Conservation (phyloP, 1,140 invertebrate genomes). For the Neodiprion lecontei region DNA sequence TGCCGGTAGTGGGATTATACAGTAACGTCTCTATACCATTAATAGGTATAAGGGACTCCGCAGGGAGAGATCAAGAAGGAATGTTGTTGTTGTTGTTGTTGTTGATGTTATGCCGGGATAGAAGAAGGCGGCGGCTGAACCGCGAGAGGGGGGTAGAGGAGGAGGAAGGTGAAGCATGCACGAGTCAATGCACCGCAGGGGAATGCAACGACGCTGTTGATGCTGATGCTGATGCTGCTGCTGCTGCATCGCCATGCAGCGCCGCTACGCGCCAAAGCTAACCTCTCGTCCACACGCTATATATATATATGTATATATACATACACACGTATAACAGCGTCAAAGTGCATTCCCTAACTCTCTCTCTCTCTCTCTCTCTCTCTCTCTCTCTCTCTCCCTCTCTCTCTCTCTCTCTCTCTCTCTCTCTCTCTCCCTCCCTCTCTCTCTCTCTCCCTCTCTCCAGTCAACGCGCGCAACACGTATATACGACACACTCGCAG, state of each 20-base stretch:
- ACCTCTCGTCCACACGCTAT: slow-evolving; percentile 35
- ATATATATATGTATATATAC: slow-evolving; percentile 30
- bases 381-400: no score
- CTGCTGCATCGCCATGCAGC: slow-evolving; percentile 25
- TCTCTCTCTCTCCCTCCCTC: no score
- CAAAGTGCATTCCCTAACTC: slow-evolving; percentile 47
- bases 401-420: no score
- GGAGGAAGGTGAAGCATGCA: slow-evolving; percentile 36
- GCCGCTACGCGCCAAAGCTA: not conserved
- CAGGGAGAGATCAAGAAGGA: slow-evolving; percentile 43
- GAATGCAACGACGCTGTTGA: slow-evolving; percentile 48
- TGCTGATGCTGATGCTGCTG: not conserved
- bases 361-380: no score
- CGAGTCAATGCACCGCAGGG: slow-evolving; percentile 57
- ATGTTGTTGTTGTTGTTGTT: slow-evolving; percentile 61
- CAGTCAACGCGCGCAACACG: no score
- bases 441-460: no score
- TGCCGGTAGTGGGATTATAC: no score
- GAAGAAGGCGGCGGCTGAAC: slow-evolving; percentile 10
- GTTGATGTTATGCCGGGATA: slow-evolving; percentile 56
- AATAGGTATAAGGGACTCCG: slow-evolving; percentile 36
- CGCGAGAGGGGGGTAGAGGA: not conserved
- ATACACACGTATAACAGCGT: slow-evolving; percentile 32
- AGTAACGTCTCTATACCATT: slow-evolving; percentile 41
- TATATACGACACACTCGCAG: no score